Percentiles rank a stretch among this genome's conserved stretches.
Evolutionary conservation across 2,113 vertebrate species (phyloP).

Genomic region (Hippocampus zosterae): DNA sequence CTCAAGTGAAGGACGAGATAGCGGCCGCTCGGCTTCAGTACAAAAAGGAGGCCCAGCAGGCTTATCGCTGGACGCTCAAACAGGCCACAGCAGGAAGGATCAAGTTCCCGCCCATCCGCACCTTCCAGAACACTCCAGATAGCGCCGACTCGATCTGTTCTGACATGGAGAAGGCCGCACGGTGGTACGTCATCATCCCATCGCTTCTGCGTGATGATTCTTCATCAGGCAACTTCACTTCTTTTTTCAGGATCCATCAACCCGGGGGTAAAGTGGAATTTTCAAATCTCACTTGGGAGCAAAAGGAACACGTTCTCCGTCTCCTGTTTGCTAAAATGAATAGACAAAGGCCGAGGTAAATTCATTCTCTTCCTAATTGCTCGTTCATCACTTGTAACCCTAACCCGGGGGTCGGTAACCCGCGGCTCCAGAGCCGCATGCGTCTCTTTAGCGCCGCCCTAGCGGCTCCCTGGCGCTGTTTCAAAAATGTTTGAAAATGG

Average conservation of each 20-base stretch:
- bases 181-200: conserved; percentile 64
- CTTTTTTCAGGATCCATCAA: conserved; percentile 63
- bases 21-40: conserved; percentile 66
- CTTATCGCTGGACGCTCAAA: conserved; percentile 72
- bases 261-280: conserved; percentile 71
- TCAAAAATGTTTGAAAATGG: too few species aligned
- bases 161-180: conserved; percentile 74
- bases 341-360: conserved; percentile 67
- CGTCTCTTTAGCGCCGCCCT: too few species aligned
- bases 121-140: conserved; percentile 74
- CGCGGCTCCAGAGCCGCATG: too few species aligned
- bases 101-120: conserved; percentile 78
- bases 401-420: too few species aligned
- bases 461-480: too few species aligned
- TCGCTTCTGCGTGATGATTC: conserved; percentile 9
- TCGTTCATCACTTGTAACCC: conserved; percentile 10
- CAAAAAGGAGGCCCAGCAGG: conserved; percentile 73
- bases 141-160: conserved; percentile 81
- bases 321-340: conserved; percentile 90
- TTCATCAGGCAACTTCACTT: not conserved
- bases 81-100: conserved; percentile 71
- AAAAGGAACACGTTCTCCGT: conserved; percentile 82
- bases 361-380: conserved; percentile 13
- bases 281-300: conserved; percentile 83
- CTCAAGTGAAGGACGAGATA: conserved; percentile 79